Conservation (phyloP, 2,797 vertebrate genomes). For the Otolemur crassicaudatus region DNA sequence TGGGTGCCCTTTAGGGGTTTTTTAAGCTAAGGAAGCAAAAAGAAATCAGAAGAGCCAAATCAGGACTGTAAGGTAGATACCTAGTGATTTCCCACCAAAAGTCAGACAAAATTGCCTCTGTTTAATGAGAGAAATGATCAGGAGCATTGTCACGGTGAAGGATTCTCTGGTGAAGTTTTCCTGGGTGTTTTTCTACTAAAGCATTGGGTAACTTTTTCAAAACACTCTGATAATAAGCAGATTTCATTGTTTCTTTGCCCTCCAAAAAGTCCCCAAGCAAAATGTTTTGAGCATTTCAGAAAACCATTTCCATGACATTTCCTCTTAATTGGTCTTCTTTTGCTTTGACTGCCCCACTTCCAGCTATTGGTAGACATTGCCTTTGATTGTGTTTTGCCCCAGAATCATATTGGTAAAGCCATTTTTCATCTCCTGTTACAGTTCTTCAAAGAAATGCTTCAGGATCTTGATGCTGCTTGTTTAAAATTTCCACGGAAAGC, state of each 20-base stretch:
- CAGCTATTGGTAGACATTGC: neutral
- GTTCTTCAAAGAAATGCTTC: neutral
- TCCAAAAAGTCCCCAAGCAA: neutral
- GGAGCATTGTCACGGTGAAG: neutral
- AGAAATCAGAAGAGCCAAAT: neutral
- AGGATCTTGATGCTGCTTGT: neutral
- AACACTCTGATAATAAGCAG: neutral
- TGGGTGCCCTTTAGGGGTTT: neutral
- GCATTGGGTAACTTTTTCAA: neutral
- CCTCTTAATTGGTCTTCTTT: neutral
- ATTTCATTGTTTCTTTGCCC: neutral
- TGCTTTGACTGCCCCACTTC: neutral
- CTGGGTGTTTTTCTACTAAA: neutral
- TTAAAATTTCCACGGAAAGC: neutral
- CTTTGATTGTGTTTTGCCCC: neutral
- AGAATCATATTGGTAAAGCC: neutral
- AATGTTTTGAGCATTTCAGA: neutral
- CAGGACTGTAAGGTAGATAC: neutral
- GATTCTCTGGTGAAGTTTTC: neutral
- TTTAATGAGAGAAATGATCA: neutral
- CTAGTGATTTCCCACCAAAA: neutral
- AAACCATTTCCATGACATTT: neutral
- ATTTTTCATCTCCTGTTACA: neutral
- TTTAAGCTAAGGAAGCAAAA: neutral
- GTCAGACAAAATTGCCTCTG: neutral